A percentile compares a stretch with the other conserved stretches of the same genome.
Evolutionary conservation across 2,797 vertebrate species (phyloP).

Genomic region (Argyrosomus regius): DNA sequence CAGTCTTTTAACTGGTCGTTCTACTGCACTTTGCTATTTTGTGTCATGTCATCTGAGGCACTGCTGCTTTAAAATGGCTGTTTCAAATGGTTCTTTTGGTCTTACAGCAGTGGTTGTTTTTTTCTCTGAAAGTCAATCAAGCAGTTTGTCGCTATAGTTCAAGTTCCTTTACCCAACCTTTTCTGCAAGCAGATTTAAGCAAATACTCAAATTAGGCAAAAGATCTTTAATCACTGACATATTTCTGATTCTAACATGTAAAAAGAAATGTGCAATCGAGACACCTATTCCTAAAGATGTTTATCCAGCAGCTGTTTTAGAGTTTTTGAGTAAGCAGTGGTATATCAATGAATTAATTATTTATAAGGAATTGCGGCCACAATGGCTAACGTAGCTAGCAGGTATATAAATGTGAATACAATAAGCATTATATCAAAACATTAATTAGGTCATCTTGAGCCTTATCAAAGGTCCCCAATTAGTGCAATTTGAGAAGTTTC

Average conservation of each 20-base stretch:
- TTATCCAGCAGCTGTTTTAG: background rate
- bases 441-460: constrained; percentile 43
- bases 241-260: background rate
- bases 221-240: background rate
- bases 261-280: background rate
- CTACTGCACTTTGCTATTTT: background rate
- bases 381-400: constrained; percentile 11
- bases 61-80: background rate
- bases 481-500: constrained; percentile 59
- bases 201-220: background rate
- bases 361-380: background rate
- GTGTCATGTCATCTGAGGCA: background rate
- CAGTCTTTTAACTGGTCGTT: constrained; percentile 5
- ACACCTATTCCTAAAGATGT: background rate
- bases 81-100: background rate
- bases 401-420: background rate
- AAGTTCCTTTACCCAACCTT: background rate
- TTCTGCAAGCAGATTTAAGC: background rate
- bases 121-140: background rate
- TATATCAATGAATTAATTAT: background rate
- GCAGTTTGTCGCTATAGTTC: background rate
- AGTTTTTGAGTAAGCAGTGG: background rate
- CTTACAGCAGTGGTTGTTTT: background rate
- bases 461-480: constrained; percentile 63
- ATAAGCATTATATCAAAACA: constrained; percentile 4